Base-by-base conservation (phyloP, 1,140 invertebrate genomes). In the Anoplophora glabripennis region DNA sequence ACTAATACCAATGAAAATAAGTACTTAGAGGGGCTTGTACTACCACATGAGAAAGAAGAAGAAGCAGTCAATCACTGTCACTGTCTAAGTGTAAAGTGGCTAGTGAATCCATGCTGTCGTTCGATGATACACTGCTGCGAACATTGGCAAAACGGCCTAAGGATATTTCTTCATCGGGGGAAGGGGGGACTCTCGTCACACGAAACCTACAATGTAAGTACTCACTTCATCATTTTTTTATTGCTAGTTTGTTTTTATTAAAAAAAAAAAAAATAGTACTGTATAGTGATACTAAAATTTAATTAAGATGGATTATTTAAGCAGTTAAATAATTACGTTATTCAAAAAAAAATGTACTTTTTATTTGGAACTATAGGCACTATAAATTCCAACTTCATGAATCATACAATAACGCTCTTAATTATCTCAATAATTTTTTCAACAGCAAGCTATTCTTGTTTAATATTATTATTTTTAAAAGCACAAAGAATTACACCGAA, bases 121-220 rank as follows among this genome's bases (percentile, higher is more conserved):
- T 69, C 11, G 67, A 69, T 15, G 70, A 72, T 33, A 72, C 68
- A 47, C 68, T 71, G 53, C 70, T 69, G 34, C 68, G 57, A 15
- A 71, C 66, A 53, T 69, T 72, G 10, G 67, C 62, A 56, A 72
- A 72, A 35, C 63, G 52, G 15, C 60, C 63, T 3, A 63, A n/a
- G 9, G 41, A 33, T 15, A 69, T 40, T 12, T 69, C 68, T 37
- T 69, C 70, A 15, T 72, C 70, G 11, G 61, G 62, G 1, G 65
- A 64, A 10, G 62, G 47, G 17, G 45, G 49, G 12, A 71, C 69
- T 46, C 58, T 65, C 11, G 63, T 68, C 36, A 68, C 67, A 18
- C 53, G 41, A 36, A 68, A 68, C 34, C 66, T 57, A 35, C 52
- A 66, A 18, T 47, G 53, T 9, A 51, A 28, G 5, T 28, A 28